These are phyloP conservation scores for Indicator maculatus DNA, from an alignment of 2,113 vertebrate genomes.

Conservation along the genomic window DNA sequence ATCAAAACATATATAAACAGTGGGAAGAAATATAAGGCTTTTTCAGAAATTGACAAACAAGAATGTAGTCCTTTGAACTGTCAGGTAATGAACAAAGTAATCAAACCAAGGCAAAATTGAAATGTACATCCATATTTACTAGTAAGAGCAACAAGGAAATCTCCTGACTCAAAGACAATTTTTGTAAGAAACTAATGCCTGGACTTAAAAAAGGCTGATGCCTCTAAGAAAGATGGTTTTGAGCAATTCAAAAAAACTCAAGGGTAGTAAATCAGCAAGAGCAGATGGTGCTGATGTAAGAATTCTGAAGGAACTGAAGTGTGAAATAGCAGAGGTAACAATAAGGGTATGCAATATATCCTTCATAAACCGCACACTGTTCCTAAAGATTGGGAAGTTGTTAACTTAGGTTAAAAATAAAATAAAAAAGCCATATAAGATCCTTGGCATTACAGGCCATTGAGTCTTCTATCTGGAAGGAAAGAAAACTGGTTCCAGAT, in stretches of 20 bases:
- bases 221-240: slow-evolving; percentile 41
- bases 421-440: not conserved
- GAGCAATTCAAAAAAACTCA: slow-evolving; percentile 25
- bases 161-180: slow-evolving; percentile 48
- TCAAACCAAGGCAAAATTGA: not conserved
- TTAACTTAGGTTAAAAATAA: slow-evolving; percentile 18
- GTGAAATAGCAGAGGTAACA: slow-evolving; percentile 63
- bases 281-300: slow-evolving; percentile 73
- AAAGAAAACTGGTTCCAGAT: not conserved
- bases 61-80: not conserved
- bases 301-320: slow-evolving; percentile 67
- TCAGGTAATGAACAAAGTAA: not conserved
- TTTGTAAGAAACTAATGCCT: slow-evolving; percentile 34
- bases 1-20: not conserved
- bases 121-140: not conserved
- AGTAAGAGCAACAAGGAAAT: not conserved
- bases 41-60: not conserved
- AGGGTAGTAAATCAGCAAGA: slow-evolving; percentile 67
- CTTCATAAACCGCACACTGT: slow-evolving; percentile 50
- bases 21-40: not conserved
- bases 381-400: slow-evolving; percentile 44
- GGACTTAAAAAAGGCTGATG: slow-evolving; percentile 55
- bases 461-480: not conserved
- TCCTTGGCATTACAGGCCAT: slow-evolving; percentile 4
- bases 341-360: slow-evolving; percentile 42